Conservation (phyloP, 2,888 invertebrate species). For the Andrena fulva region DNA sequence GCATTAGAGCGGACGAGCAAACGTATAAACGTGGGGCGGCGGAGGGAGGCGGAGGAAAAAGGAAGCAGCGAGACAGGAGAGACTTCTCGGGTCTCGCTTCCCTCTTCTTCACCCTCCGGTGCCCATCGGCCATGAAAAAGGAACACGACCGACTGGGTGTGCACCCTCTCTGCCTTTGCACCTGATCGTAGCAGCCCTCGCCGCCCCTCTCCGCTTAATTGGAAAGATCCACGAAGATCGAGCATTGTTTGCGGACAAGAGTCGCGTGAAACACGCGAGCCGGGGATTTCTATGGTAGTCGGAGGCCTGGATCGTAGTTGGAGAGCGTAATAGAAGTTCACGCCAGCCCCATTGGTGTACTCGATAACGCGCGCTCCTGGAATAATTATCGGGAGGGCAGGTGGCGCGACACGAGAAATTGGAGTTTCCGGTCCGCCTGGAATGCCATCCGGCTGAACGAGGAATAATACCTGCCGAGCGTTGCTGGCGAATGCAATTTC, state of each 20-base stretch:
- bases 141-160: constrained; percentile 18
- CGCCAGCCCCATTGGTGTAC: constrained; percentile 16
- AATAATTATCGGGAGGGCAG: constrained; percentile 58
- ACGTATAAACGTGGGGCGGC: background rate
- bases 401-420: constrained; percentile 56
- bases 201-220: constrained; percentile 65
- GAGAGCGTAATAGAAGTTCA: constrained; percentile 55
- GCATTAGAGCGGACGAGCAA: constrained; percentile 42
- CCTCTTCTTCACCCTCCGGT: constrained; percentile 31
- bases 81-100: constrained; percentile 7
- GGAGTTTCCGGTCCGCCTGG: constrained; percentile 52
- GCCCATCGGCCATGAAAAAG: constrained; percentile 43
- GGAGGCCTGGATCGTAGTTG: constrained; percentile 39
- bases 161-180: constrained; percentile 75
- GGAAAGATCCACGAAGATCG: constrained; percentile 73
- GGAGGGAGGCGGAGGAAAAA: background rate
- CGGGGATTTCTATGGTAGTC: constrained; percentile 50
- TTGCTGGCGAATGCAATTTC: constrained; percentile 45
- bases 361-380: constrained; percentile 53
- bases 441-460: constrained; percentile 39
- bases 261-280: constrained; percentile 73
- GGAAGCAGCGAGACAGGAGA: background rate
- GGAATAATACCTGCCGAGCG: constrained; percentile 41
- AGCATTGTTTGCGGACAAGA: constrained; percentile 69
- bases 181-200: constrained; percentile 60